A percentile compares a stretch with the other conserved stretches of the same genome.
phyloP scores from a whole-genome alignment of 2,113 vertebrate species.

The Ptilonorhynchus violaceus region DNA sequence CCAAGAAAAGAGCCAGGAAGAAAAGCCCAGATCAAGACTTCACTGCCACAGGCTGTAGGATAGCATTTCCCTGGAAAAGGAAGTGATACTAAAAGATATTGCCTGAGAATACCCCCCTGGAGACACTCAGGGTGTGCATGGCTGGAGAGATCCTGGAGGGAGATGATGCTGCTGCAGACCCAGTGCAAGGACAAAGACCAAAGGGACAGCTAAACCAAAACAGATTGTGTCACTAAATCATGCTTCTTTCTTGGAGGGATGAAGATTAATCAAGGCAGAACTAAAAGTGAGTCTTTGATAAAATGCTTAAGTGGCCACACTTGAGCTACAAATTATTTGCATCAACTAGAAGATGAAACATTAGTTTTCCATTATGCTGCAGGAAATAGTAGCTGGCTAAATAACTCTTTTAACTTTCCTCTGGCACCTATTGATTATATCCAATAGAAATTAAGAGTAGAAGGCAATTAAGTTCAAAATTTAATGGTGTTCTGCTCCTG shows the following conservation, averaged over 20 bases:
- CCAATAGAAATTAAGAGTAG: slow-evolving; percentile 79
- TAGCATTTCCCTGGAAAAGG: neutral
- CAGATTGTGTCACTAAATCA: neutral
- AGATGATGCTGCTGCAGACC: neutral
- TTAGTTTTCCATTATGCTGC: slow-evolving; percentile 59
- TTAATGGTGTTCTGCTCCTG: slow-evolving; percentile 73
- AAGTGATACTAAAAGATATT: neutral
- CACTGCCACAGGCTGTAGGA: neutral
- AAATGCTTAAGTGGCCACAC: slow-evolving; percentile 43
- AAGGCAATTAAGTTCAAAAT: slow-evolving; percentile 84
- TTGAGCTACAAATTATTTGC: slow-evolving; percentile 50
- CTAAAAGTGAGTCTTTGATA: slow-evolving; percentile 41
- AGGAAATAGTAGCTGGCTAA: slow-evolving; percentile 68
- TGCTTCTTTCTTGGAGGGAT: neutral
- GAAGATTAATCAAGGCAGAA: slow-evolving; percentile 18
- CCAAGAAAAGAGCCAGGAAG: neutral
- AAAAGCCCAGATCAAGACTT: neutral
- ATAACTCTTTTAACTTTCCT: slow-evolving; percentile 75
- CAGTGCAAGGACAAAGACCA: neutral
- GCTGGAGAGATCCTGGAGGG: neutral
- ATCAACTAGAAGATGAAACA: slow-evolving; percentile 60
- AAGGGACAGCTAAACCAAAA: neutral
- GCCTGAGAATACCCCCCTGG: neutral
- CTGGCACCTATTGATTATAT: slow-evolving; percentile 77
- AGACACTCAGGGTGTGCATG: neutral